Conservation (phyloP, 2,797 vertebrate genomes). For the Steatocranus sp. region DNA sequence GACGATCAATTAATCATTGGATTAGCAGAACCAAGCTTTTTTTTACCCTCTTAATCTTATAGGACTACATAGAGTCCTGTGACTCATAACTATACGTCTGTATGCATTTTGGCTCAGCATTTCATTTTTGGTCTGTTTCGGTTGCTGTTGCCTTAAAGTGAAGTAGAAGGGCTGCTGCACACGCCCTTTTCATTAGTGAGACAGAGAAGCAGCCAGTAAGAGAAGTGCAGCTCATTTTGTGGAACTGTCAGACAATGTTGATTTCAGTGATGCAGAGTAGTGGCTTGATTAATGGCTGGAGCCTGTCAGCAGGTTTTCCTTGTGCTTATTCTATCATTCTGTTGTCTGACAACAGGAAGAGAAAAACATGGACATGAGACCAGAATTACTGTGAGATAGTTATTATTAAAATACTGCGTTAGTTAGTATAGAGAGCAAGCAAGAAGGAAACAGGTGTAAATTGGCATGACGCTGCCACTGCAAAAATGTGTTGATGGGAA, state of each 20-base stretch:
- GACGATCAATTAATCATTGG: neutral
- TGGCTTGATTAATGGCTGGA: neutral
- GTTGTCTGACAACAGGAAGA: neutral
- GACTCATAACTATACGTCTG: neutral
- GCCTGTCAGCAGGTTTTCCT: neutral
- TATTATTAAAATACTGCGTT: neutral
- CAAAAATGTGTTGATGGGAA: neutral
- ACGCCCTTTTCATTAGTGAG: neutral
- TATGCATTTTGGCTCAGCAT: neutral
- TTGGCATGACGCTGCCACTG: neutral
- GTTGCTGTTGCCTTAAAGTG: neutral
- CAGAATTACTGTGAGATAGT: neutral
- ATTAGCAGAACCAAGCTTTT: neutral
- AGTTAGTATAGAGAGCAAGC: neutral
- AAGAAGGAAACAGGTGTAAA: neutral
- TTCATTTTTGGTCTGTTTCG: neutral
- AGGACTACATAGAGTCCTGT: neutral
- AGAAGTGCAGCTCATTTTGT: neutral
- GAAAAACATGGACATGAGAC: neutral
- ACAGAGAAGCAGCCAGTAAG: neutral
- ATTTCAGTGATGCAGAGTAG: neutral
- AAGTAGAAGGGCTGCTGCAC: neutral
- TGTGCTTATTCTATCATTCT: neutral
- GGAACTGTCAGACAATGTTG: neutral
- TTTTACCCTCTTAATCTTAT: neutral